Evolutionary conservation across 2,888 invertebrate genomes (phyloP), one percentile per base, ranked within the genome.

Genomic region (Limnephilus marmoratus): DNA sequence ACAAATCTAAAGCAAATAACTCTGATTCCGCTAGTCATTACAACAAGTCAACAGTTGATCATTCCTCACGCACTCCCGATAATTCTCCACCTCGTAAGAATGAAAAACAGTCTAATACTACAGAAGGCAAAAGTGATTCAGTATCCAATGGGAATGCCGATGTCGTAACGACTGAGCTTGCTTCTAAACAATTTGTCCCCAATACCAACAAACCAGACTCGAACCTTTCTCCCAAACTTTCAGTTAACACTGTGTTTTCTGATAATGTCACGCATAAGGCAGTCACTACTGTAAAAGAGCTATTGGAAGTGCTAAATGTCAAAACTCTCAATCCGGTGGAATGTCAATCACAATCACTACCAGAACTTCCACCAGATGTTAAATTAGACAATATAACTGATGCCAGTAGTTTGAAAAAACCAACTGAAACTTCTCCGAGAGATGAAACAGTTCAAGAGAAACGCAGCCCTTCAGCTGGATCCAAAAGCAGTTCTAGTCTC

Each of bases 401-500:
- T 31, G 53, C 49, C 12, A 68, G 24, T 68, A 9, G 9, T 24
- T 68, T 68, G 24, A 89, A 89, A 81, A 80, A 81, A 34, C 24
- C 31, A 85, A 13, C 41, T 13, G 86, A 90, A 29, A 53, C 45
- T 81, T 81, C 49, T 86, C 34, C 41, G 34, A 90, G 81, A 31
- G 80, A 92, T 68, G 92, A 90, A 85, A 41, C n/a, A 12, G 53
- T 31, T 3, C 45, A 90, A 81, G 92, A 93, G n/a, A 93, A 93
- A 49, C 92, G 93, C 34, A 93, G 92, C 37, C 92, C 93, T 13
- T 93, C 92, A 91, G 93, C 93, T 91, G 94, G 85, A 90, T 93
- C 90, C 37, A 94, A 96, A 85, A 96, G 96, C 94, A 96, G 96
- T 0, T 97, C 96, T 18, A 97, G 96, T 93, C 95, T 97, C 90